Base-by-base conservation (phyloP, 2,797 vertebrate species). In the Pogonophryne albipinna region DNA sequence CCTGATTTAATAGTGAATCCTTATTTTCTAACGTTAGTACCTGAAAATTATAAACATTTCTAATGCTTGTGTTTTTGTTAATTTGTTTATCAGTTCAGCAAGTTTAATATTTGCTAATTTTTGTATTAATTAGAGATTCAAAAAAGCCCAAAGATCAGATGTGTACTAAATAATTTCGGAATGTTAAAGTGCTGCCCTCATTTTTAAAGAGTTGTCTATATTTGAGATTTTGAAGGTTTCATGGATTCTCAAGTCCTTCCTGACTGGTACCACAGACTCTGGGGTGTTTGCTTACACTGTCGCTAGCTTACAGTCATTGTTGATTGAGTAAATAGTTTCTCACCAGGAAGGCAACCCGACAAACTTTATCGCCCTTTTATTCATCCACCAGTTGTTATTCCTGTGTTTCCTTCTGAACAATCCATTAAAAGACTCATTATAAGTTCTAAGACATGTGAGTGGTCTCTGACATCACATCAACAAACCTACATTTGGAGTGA, bases 271-370 rank as follows among this genome's bases (percentile, higher is more conserved):
- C 20, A 60, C 78, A 82, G 79, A 65, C 71, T 13, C 5, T 16
- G 47, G 64, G 38, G 50, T 61, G 67, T 76, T 64, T 42, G 58
- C 46, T 73, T 69, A 47, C 44, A 51, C 42, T 60, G 74, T 84
- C 66, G 41, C 52, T 83, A 19, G 57, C 91, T 89, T 81, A 76
- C 78, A 85, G 90, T 88, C 71, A 20, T 83, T 55, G 76, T 61
- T 56, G 47, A 27, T 38, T 41, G 0, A 79, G 52, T 89, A 89
- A 89, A 85, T 79, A 42, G 81, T 31, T 41, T 60, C 52, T 72
- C 64, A 50, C 74, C 68, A 82, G 47, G 72, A 66, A 55, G 56
- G 8, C 34, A 38, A 38, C 34, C 34, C 7, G 1, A 34, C 34
- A 38, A 9, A 38, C 34, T 38, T 38, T 38, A 27, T 27, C 27